Percentiles rank a stretch among this genome's conserved stretches.
Evolutionary conservation across 2,113 vertebrate species (phyloP).

Genomic region (Melanocharis versteri): DNA sequence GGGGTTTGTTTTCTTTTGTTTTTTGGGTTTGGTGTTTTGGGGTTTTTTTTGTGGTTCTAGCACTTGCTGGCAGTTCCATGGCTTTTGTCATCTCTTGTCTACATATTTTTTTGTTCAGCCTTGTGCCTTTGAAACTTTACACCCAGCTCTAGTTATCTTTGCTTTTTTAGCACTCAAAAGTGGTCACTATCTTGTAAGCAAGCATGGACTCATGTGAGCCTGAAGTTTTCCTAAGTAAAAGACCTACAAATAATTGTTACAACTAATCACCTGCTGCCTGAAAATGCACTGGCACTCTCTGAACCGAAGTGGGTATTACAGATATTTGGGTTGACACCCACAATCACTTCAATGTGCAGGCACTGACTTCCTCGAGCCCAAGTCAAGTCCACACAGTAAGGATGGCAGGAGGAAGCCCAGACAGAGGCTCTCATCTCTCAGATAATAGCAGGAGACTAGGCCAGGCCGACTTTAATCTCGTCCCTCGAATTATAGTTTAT

Average conservation of each 20-base stretch:
- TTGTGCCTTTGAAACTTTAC: slow-evolving; percentile 62
- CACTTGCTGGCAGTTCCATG: slow-evolving; percentile 40
- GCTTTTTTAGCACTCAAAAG: slow-evolving; percentile 37
- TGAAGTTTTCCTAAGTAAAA: background rate
- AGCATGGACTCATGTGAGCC: background rate
- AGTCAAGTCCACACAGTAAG: background rate
- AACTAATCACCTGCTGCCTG: background rate
- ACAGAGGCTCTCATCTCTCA: background rate
- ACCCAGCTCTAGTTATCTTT: slow-evolving; percentile 40
- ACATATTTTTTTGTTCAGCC: slow-evolving; percentile 59
- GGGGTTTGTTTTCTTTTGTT: no score
- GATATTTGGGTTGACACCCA: slow-evolving; percentile 6
- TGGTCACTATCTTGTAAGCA: background rate
- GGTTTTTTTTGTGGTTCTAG: background rate
- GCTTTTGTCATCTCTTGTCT: slow-evolving; percentile 53
- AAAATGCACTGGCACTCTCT: background rate
- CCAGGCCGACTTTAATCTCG: background rate
- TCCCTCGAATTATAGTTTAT: background rate
- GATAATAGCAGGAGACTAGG: background rate
- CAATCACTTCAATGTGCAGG: slow-evolving; percentile 36
- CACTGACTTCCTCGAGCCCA: background rate
- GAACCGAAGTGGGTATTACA: background rate
- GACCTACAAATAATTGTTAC: background rate
- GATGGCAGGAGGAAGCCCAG: background rate
- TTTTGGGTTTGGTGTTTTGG: no score